Evolutionary conservation across 2,888 invertebrate genomes (phyloP).

Genomic region (Tholera decimalis): DNA sequence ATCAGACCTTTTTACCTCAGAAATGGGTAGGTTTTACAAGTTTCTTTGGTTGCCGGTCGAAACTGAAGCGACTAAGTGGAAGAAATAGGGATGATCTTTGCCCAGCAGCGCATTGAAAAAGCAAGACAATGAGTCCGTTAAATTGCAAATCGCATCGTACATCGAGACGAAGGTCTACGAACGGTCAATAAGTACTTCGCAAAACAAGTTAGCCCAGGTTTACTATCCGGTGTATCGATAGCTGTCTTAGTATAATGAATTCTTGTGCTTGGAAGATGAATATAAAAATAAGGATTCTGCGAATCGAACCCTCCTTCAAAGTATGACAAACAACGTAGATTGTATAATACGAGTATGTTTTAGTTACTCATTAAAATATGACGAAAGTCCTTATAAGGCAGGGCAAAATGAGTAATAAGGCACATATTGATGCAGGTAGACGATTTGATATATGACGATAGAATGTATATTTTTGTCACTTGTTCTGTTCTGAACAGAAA

Average conservation of each 20-base stretch:
- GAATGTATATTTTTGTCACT: background rate
- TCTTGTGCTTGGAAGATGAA: conserved; percentile 4
- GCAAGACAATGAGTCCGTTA: conserved; percentile 75
- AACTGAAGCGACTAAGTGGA: conserved; percentile 17
- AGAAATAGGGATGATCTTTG: conserved; percentile 54
- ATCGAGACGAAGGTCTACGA: conserved; percentile 65
- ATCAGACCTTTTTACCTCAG: conserved; percentile 22
- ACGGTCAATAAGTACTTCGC: conserved; percentile 64
- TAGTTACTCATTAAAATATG: conserved; percentile 43
- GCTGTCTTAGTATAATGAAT: conserved; percentile 27
- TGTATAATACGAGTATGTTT: conserved; percentile 31
- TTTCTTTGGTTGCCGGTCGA: background rate
- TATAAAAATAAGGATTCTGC: background rate
- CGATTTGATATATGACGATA: background rate
- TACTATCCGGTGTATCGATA: conserved; percentile 38
- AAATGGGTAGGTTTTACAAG: conserved; percentile 15
- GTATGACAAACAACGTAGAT: conserved; percentile 12
- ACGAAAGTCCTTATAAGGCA: conserved; percentile 33
- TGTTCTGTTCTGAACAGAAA: background rate
- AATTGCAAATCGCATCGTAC: conserved; percentile 74
- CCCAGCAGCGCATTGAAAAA: conserved; percentile 36
- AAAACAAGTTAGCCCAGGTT: conserved; percentile 77
- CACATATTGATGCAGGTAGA: conserved; percentile 7
- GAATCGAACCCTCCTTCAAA: conserved; percentile 3
- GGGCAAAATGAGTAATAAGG: conserved; percentile 26